Percentiles rank a stretch among this genome's conserved stretches.
Conservation (phyloP, 1,140 invertebrate species). For the Pomphorhynchus laevis region DNA sequence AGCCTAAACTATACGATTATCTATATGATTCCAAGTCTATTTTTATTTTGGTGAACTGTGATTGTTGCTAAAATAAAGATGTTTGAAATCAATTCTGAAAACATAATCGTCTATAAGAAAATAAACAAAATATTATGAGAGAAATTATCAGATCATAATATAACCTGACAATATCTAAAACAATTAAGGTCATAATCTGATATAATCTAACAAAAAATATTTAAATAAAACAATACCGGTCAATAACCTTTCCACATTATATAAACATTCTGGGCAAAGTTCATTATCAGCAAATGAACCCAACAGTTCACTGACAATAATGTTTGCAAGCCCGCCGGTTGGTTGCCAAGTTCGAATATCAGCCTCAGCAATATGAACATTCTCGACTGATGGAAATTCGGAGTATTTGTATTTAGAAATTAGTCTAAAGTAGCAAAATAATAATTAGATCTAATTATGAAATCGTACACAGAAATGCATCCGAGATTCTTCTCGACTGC, state of each 20-base stretch:
- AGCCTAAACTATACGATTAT: no score
- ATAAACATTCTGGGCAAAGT: constrained; percentile 79
- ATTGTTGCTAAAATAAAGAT: no score
- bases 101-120: no score
- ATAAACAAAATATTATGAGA: no score
- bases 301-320: constrained; percentile 70
- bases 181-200: no score
- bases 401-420: background rate
- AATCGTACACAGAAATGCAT: background rate
- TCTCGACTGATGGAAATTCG: constrained; percentile 18
- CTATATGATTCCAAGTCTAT: no score
- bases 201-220: no score
- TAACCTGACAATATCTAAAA: constrained; percentile 1
- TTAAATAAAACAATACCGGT: constrained; percentile 33
- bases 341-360: constrained; percentile 51
- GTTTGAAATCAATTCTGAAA: no score
- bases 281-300: constrained; percentile 97
- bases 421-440: constrained; percentile 1
- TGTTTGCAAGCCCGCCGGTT: constrained; percentile 32
- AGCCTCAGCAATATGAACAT: constrained; percentile 32
- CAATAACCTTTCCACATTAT: constrained; percentile 53
- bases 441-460: constrained; percentile 9
- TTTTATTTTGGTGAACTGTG: no score
- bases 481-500: constrained; percentile 77
- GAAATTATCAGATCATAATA: no score